Evolutionary conservation across 2,113 vertebrate species (phyloP), one percentile per base, ranked within the genome.

Genomic region (Globicephala melas): DNA sequence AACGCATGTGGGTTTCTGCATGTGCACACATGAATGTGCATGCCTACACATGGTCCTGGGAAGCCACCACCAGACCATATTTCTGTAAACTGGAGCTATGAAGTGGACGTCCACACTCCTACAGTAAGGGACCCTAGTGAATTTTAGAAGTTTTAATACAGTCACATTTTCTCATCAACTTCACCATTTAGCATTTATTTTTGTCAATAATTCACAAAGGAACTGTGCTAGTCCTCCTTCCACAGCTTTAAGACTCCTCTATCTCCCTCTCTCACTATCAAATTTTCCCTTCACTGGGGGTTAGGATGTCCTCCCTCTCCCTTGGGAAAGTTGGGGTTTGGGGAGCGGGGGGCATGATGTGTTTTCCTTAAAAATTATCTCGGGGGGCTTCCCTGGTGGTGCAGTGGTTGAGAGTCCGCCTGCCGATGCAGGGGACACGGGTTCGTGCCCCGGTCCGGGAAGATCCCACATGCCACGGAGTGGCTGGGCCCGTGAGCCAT

Each of bases 1-100:
- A 1, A 36, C 0, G 0, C 1, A 0, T 33, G 18, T n/a, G 26
- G 20, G 38, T 8, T 20, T 41, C 8, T 25, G 47, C 2, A 1
- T 28, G 23, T 38, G 33, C 4, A 28, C 11, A 28, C 8, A 0
- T 2, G 15, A 23, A 50, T 26, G 33, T 36, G 38, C 0, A 2
- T 17, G 1, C 47, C n/a, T 31, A 21, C 60, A 58, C 5, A 0
- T 5, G 15, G 23, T 38, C 25, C n/a, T 31, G 26, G 21, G 23
- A 31, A 74, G 85, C 33, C 31, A 58, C 41, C 17, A 31, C 5
- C 53, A 31, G 15, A 73, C 6, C 20, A 7, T 0, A 15, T 26
- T 31, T 33, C 26, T 21, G 3, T 8, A 23, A 84, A 47, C 47
- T 11, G 20, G 31, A 0, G 0, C 23, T 0, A 4, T 13, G 70